Evolutionary conservation across 2,888 invertebrate genomes (phyloP).

Genomic region (Philaethria dido): DNA sequence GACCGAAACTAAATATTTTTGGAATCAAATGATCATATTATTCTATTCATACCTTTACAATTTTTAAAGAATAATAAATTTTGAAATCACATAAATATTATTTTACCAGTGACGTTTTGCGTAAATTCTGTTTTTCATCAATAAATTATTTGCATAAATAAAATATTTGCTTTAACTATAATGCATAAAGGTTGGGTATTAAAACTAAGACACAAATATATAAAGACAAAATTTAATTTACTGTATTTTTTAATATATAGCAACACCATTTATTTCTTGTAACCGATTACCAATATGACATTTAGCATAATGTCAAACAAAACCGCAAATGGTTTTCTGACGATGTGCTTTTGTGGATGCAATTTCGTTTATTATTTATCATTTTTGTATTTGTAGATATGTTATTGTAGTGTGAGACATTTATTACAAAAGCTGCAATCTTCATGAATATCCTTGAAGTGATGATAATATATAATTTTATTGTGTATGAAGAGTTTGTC

Average conservation of each 20-base stretch:
- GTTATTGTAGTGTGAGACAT: conserved; percentile 33
- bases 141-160: too few relatives aligned
- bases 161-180: too few relatives aligned
- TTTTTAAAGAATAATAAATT: too few relatives aligned
- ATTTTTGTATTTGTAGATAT: conserved; percentile 54
- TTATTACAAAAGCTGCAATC: conserved; percentile 14
- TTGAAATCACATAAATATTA: too few relatives aligned
- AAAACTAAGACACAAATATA: too few relatives aligned
- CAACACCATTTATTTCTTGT: conserved; percentile 23
- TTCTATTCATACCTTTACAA: too few relatives aligned
- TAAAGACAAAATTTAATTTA: neutral
- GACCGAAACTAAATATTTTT: too few relatives aligned
- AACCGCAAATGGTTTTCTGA: conserved; percentile 70
- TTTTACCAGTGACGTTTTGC: too few relatives aligned
- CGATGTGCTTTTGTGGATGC: conserved; percentile 65
- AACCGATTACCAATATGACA: conserved; percentile 24
- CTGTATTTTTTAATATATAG: conserved; percentile 5
- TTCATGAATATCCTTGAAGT: conserved; percentile 21
- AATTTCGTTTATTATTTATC: conserved; percentile 56
- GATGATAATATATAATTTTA: conserved; percentile 20
- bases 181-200: too few relatives aligned
- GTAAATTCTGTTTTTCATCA: too few relatives aligned
- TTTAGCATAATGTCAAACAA: conserved; percentile 56
- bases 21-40: too few relatives aligned
- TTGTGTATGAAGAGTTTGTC: conserved; percentile 22